phyloP scores from a whole-genome alignment of 2,113 vertebrate genomes.

The Nycticryphes semicollaris region DNA sequence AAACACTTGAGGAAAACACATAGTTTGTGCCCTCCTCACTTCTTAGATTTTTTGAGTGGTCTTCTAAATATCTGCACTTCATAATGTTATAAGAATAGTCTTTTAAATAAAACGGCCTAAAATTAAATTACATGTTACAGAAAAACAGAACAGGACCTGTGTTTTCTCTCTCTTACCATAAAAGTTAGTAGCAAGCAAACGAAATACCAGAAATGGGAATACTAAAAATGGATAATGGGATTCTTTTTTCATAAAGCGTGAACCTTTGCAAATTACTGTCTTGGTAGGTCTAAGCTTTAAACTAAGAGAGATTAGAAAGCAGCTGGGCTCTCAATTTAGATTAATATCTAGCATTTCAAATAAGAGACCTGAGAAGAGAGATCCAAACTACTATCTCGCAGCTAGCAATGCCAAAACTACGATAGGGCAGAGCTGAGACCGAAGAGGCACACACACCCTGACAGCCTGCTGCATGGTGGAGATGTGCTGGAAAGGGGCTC shows the following conservation, averaged over 20 bases:
- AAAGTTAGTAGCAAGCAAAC: neutral
- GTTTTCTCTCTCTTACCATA: neutral
- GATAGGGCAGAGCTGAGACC: neutral
- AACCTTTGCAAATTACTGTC: neutral
- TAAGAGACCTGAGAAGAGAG: neutral
- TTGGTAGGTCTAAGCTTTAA: neutral
- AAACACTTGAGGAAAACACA: neutral
- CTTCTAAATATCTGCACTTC: neutral
- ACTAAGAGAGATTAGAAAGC: neutral
- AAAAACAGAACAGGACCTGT: neutral
- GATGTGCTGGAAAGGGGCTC: neutral
- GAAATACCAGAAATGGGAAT: neutral
- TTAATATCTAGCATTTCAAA: neutral
- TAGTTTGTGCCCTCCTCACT: neutral
- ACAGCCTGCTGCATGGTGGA: neutral
- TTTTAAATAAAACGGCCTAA: neutral
- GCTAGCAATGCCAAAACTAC: neutral
- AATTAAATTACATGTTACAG: neutral
- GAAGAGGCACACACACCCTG: accelerated
- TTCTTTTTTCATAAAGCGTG: neutral
- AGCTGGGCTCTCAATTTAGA: neutral
- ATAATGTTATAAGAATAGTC: neutral
- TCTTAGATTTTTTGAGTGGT: neutral
- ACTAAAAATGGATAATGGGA: neutral
- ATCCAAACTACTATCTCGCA: neutral